These are phyloP conservation scores for Addax nasomaculatus DNA, from an alignment of 2,113 vertebrate species.

Conservation along the genomic window DNA sequence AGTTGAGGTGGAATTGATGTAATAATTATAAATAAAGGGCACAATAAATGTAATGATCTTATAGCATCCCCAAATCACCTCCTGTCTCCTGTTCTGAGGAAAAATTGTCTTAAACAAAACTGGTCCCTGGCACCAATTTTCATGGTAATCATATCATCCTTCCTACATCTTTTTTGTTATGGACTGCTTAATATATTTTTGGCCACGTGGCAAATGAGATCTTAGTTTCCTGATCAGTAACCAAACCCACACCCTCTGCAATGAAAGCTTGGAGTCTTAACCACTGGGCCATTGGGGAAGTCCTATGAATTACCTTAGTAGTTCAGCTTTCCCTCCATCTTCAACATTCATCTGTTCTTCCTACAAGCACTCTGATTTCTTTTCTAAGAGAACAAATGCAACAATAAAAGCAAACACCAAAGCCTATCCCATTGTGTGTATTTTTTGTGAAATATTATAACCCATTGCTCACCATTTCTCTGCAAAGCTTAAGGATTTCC, in stretches of 20 bases:
- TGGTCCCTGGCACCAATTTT: neutral
- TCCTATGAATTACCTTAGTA: neutral
- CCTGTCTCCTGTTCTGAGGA: neutral
- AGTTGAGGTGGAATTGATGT: neutral
- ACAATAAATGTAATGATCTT: neutral
- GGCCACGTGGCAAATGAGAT: neutral
- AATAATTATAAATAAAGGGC: neutral
- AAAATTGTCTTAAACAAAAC: neutral
- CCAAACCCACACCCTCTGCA: neutral
- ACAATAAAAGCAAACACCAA: neutral
- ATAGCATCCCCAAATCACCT: neutral
- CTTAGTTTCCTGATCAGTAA: neutral
- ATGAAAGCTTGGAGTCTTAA: neutral
- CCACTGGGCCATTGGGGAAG: neutral
- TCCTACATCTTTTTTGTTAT: neutral
- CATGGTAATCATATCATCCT: neutral
- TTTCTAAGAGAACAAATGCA: neutral
- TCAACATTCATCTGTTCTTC: neutral
- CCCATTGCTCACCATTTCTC: neutral
- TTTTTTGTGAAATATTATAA: neutral
- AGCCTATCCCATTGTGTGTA: neutral
- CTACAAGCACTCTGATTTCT: neutral
- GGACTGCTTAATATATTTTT: neutral
- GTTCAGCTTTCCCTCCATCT: neutral
- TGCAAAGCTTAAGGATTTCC: neutral